These are phyloP conservation scores for Megamerina dolium DNA, from an alignment of 2,888 invertebrate genomes.

Conservation along the genomic window DNA sequence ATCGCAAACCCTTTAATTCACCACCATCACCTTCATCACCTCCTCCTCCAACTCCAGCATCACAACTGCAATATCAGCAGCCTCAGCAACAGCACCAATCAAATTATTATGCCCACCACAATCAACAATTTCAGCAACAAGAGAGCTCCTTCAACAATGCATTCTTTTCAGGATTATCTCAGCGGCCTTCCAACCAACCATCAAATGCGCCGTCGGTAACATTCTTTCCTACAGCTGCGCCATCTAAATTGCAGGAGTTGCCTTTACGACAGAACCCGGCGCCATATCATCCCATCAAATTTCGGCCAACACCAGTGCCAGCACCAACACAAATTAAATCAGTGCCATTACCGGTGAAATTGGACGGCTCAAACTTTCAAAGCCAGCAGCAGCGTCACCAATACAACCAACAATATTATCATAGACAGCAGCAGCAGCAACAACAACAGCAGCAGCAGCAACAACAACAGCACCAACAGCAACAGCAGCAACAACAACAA, in stretches of 20 bases:
- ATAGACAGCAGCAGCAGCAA: constrained; percentile 25
- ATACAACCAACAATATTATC: constrained; percentile 26
- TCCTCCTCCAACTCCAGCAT: constrained; percentile 2
- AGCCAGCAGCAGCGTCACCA: constrained; percentile 35
- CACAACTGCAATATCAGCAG: constrained; percentile 13
- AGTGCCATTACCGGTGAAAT: constrained; percentile 33
- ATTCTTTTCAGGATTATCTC: constrained; percentile 13
- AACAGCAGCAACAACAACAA: constrained; percentile 16
- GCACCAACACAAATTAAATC: constrained; percentile 31
- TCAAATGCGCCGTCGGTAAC: constrained; percentile 25
- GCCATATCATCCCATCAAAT: constrained; percentile 44
- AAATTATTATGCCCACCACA: constrained; percentile 28
- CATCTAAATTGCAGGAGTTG: constrained; percentile 30
- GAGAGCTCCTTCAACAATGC: constrained; percentile 18
- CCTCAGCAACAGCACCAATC: constrained; percentile 30
- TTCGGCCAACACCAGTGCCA: constrained; percentile 40
- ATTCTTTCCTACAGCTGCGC: constrained; percentile 38
- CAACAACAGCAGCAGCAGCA: constrained; percentile 45
- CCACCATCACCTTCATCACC: constrained; percentile 18
- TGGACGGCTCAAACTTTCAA: constrained; percentile 37
- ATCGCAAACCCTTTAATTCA: too few species aligned
- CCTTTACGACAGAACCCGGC: constrained; percentile 25
- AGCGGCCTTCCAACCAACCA: constrained; percentile 17
- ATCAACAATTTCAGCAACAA: constrained; percentile 18
- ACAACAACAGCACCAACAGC: constrained; percentile 31